Base-by-base conservation (phyloP, 2,888 invertebrate genomes). In the Pristionchus mayeri region DNA sequence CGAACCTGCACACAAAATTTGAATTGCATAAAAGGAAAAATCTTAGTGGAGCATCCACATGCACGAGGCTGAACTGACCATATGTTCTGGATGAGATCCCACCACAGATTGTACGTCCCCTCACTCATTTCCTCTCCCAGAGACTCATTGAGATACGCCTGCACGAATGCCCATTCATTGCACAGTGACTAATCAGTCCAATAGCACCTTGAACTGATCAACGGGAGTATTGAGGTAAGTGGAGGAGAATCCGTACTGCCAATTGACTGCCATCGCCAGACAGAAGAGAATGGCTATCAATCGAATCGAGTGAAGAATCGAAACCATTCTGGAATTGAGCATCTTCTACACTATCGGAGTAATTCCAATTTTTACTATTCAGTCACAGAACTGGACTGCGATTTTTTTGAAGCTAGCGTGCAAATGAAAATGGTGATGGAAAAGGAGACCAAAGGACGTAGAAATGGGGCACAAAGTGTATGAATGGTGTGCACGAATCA, bases 161-260 rank as follows among this genome's bases (percentile, higher is more conserved):
- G 30, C 24, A 81, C 18, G 24, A n/a, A 0, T 63, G 71, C 27
- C 85, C 40, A 18, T 63, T 24, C 7, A n/a, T 0, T 40, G 13
- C 1, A 7, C 11, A 21, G 34, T 63, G 44, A 9, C 13, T 13
- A 44, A 9, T 9, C 6, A 44, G 6, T 44, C 13, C 7, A 44
- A 44, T 6, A 0, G 30, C 24, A 88, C 88, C 84, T 90, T 88
- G 78, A 91, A 91, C 44, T 88, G 86, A 75, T 87, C 87, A 0
- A 91, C 90, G 0, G 91, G 89, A 7, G 90, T 89, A 63, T 91
- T 91, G 54, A 91, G 76, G 84, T 90, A 91, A 24, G 89, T 89
- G 0, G 88, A 86, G 0, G 90, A 88, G 85, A 89, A 91, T n/a
- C 90, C 91, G 86, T 90, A 90, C 24, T 90, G 88, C 63, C 90